Conservation (phyloP, 2,888 invertebrate genomes). For the Alviniconcha strummeri region DNA sequence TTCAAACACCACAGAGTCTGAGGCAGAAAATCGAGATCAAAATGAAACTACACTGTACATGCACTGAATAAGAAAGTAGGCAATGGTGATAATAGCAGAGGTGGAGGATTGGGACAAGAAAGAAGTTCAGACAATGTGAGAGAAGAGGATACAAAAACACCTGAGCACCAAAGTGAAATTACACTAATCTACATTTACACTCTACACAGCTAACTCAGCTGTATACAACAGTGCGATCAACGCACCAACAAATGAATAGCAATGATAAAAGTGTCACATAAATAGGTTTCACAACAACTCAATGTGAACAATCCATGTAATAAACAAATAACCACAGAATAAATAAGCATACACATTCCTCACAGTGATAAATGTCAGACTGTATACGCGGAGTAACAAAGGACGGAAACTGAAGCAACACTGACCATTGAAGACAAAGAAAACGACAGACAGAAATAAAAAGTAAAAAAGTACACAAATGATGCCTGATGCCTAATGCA, state of each 20-base stretch:
- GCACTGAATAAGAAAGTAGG: too few relatives aligned
- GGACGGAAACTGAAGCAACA: conserved; percentile 31
- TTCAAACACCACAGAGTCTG: too few relatives aligned
- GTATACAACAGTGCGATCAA: background rate
- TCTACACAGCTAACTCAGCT: background rate
- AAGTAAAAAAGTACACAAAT: background rate
- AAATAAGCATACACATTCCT: too few relatives aligned
- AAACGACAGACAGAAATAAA: background rate
- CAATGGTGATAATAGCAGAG: too few relatives aligned
- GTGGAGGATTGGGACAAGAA: background rate
- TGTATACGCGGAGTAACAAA: background rate
- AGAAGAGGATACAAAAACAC: conserved; percentile 8
- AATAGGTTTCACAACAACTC: too few relatives aligned
- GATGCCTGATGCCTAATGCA: background rate
- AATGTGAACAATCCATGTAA: too few relatives aligned
- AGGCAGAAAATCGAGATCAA: too few relatives aligned
- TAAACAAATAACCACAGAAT: too few relatives aligned
- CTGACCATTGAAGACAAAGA: background rate
- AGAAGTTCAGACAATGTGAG: conserved; percentile 12
- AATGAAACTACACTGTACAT: too few relatives aligned
- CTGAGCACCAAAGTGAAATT: conserved; percentile 28
- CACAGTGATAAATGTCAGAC: too few relatives aligned
- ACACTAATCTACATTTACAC: background rate
- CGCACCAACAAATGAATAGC: too few relatives aligned
- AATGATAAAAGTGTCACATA: too few relatives aligned